Evolutionary conservation across 2,888 invertebrate species (phyloP).

Genomic region (Sclerodermus sp.): DNA sequence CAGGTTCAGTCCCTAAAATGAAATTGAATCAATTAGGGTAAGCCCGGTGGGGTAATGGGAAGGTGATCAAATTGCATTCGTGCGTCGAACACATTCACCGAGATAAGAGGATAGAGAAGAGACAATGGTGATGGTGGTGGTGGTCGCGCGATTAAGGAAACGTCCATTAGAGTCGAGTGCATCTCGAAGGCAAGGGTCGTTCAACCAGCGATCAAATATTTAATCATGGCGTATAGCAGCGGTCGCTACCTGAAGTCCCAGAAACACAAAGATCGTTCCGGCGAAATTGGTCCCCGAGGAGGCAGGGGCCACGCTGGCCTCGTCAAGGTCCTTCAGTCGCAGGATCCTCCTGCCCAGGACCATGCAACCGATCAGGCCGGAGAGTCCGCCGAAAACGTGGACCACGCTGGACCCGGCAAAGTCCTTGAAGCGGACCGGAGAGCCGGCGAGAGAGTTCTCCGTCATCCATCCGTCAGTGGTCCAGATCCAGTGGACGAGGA

Average conservation of each 20-base stretch:
- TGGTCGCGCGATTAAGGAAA: no score
- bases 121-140: no score
- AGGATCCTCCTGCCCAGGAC: slow-evolving; percentile 49
- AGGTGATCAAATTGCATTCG: no score
- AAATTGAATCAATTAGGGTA: no score
- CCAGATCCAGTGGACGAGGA: slow-evolving; percentile 54
- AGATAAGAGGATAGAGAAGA: no score
- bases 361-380: slow-evolving; percentile 45
- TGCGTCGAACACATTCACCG: no score
- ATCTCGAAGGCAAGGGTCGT: no score
- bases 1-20: slow-evolving; percentile 15
- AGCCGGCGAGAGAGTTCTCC: slow-evolving; percentile 24
- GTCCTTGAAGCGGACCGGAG: slow-evolving; percentile 42
- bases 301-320: slow-evolving; percentile 45
- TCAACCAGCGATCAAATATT: no score
- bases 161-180: no score
- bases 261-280: slow-evolving; percentile 50
- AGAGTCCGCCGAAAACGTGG: slow-evolving; percentile 46
- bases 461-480: slow-evolving; percentile 49
- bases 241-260: slow-evolving; percentile 53
- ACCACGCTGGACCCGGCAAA: slow-evolving; percentile 44
- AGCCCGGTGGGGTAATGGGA: no score
- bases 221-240: no score
- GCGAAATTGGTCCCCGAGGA: slow-evolving; percentile 41
- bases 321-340: slow-evolving; percentile 46